phyloP scores from a whole-genome alignment of 2,888 invertebrate genomes.

The Osmoderma eremita region DNA sequence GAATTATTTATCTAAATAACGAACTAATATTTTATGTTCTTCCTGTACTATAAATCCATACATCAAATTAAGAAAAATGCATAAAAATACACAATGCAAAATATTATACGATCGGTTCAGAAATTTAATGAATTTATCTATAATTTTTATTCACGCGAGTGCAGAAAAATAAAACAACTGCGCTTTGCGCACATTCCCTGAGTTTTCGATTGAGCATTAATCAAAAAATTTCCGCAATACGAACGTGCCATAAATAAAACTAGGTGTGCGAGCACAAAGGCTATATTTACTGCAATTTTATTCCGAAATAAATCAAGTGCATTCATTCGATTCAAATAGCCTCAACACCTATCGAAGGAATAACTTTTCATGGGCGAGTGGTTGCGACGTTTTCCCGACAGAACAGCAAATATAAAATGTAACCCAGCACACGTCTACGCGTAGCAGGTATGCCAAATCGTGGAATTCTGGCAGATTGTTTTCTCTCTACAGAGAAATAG shows the following conservation, averaged over 20 bases:
- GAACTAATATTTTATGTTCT: no score
- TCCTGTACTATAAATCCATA: no score
- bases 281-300: conserved; percentile 38
- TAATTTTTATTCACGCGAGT: not conserved
- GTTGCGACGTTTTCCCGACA: conserved; percentile 18
- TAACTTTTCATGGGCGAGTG: conserved; percentile 31
- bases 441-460: conserved; percentile 8
- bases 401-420: conserved; percentile 8
- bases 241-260: conserved; percentile 21
- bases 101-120: no score
- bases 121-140: not conserved
- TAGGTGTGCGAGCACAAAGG: conserved; percentile 24
- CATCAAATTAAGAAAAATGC: no score
- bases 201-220: conserved; percentile 23
- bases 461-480: conserved; percentile 19
- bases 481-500: not conserved
- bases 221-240: conserved; percentile 12
- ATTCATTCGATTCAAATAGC: conserved; percentile 29
- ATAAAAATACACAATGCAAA: no score
- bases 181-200: not conserved
- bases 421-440: conserved; percentile 15
- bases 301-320: conserved; percentile 33
- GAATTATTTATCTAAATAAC: no score
- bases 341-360: conserved; percentile 32
- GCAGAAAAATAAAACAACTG: no score